Evolutionary conservation across 2,797 vertebrate genomes (phyloP), one percentile per base, ranked within the genome.

Genomic region (Coluber constrictor): DNA sequence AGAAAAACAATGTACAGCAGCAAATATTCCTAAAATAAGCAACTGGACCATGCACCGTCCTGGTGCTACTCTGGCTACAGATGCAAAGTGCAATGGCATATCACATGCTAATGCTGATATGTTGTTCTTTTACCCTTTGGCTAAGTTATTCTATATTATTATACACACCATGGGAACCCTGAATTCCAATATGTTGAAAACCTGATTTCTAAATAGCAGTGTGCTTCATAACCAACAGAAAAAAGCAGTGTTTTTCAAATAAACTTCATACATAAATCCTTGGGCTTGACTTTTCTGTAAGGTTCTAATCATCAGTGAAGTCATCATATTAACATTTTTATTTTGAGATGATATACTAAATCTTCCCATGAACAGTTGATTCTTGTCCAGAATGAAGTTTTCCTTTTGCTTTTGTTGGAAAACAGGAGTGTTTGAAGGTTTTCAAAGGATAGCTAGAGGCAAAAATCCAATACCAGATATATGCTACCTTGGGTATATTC

Each of bases 341-440:
- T 88, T 94, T 91, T 51, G 25, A 25, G 57, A 9, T 25, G 15
- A 61, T 88, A 87, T 74, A 32, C 8, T n/a, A 86, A 0, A 3
- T 87, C 60, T 74, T 90, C 56, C 47, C 90, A 86, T 54, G 54
- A 59, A 59, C 93, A 88, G 13, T 57, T 92, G 55, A 23, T 74
- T 61, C n/a, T 88, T 87, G 74, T 3, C 51, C 9, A 94, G 94
- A 90, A 10, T 7, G 20, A 20, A 92, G 16, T 9, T 91, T 66
- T 57, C 79, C 92, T 94, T 18, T 47, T 18, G 9, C 0, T 47
- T 66, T 93, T 88, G 87, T 96, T 94, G 90, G 95, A 92, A 5
- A 95, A 86, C 32, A 92, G 12, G 32, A 51, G 91, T 18, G 43
- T 2, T 37, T 83, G 83, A 94, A 83, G 86, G 16, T 29, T 66